Evolutionary conservation across 2,797 vertebrate species (phyloP).

Genomic region (Sphenopsis melanotis): DNA sequence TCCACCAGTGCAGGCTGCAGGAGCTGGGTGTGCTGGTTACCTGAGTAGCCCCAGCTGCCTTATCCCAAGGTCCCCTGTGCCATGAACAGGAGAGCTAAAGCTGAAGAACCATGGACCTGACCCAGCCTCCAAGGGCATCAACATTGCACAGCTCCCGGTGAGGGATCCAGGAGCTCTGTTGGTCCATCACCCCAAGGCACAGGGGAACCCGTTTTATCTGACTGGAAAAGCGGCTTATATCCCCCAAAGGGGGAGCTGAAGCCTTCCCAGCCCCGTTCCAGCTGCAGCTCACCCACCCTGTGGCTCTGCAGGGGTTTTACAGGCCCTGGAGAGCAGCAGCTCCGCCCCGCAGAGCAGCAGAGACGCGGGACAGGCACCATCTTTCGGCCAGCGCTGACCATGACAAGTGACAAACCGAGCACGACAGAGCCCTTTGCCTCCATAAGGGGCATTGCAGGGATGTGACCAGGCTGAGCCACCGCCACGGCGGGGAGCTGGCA

Average conservation of each 20-base stretch:
- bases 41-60: neutral
- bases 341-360: neutral
- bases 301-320: neutral
- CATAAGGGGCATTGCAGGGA: neutral
- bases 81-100: neutral
- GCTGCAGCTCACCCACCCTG: neutral
- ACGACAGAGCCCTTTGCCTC: neutral
- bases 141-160: neutral
- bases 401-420: neutral
- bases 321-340: neutral
- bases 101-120: neutral
- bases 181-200: neutral
- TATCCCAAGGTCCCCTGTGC: neutral
- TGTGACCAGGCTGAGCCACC: neutral
- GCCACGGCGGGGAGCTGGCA: neutral
- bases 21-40: neutral
- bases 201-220: neutral
- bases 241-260: neutral
- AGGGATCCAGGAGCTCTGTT: neutral
- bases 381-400: conserved; percentile 40
- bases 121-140: neutral
- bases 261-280: accelerated
- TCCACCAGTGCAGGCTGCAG: neutral
- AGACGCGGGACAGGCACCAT: conserved; percentile 35
- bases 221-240: neutral